Percentiles rank a stretch among this genome's conserved stretches.
These are phyloP conservation scores for Oegoconia quadripuncta DNA, from an alignment of 2,888 invertebrate species.

Conservation along the genomic window DNA sequence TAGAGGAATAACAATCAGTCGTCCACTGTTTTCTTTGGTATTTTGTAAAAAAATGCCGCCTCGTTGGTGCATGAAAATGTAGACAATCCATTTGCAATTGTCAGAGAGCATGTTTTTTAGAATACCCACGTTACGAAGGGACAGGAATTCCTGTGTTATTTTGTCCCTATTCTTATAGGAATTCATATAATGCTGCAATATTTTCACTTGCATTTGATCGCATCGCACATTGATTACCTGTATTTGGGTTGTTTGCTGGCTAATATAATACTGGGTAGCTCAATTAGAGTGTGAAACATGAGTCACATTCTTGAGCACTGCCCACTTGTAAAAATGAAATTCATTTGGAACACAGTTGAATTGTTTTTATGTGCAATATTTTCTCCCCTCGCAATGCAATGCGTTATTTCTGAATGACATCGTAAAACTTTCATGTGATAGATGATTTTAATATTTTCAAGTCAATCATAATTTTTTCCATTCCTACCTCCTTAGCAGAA, in stretches of 20 bases:
- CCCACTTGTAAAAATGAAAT: conserved; percentile 59
- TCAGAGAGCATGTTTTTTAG: conserved; percentile 38
- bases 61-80: conserved; percentile 21
- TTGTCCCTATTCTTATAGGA: no score
- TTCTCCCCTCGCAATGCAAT: background rate
- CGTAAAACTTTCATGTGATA: no score
- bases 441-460: no score
- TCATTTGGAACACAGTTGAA: conserved; percentile 43
- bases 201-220: conserved; percentile 58
- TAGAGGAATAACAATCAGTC: conserved; percentile 51
- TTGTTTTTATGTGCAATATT: background rate
- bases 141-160: conserved; percentile 24
- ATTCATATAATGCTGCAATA: conserved; percentile 30
- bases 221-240: conserved; percentile 62
- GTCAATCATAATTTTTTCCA: no score
- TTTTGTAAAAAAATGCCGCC: conserved; percentile 32
- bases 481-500: no score
- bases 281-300: conserved; percentile 77
- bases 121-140: conserved; percentile 48
- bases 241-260: conserved; percentile 64
- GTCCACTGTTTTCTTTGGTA: conserved; percentile 51
- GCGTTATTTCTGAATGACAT: no score
- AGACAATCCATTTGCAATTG: conserved; percentile 16
- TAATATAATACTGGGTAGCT: conserved; percentile 65
- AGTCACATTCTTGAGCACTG: conserved; percentile 56